Conservation (phyloP, 2,888 invertebrate genomes). For the Xylocampa areola region DNA sequence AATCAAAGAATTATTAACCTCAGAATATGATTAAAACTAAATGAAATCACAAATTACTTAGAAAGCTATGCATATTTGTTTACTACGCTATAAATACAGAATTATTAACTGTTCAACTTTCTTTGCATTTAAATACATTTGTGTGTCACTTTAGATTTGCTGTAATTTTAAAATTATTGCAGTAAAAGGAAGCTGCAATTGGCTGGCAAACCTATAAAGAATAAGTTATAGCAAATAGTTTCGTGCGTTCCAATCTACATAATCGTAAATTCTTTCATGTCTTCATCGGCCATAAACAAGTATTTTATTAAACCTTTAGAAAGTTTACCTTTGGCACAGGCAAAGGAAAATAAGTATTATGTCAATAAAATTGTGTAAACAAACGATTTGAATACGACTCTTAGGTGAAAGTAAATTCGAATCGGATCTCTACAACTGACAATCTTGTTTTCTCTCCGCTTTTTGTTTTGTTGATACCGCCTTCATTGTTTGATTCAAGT, state of each 20-base stretch:
- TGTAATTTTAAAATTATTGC: constrained; percentile 22
- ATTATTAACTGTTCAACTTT: constrained; percentile 18
- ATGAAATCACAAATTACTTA: constrained; percentile 13
- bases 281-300: constrained; percentile 32
- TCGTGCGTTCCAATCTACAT: constrained; percentile 22
- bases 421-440: constrained; percentile 57
- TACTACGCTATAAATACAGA: constrained; percentile 21
- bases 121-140: constrained; percentile 23
- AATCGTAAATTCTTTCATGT: constrained; percentile 38
- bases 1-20: constrained; percentile 7
- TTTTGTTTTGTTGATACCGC: constrained; percentile 23
- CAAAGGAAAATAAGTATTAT: constrained; percentile 58
- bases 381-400: constrained; percentile 64
- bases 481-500: constrained; percentile 40
- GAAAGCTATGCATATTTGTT: constrained; percentile 35
- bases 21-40: constrained; percentile 25
- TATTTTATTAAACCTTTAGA: constrained; percentile 44
- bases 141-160: constrained; percentile 3
- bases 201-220: constrained; percentile 8
- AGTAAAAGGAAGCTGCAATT: constrained; percentile 12
- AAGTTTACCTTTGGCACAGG: constrained; percentile 54
- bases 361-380: constrained; percentile 63
- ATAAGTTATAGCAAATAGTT: constrained; percentile 21
- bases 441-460: constrained; percentile 65
- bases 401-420: constrained; percentile 71